A percentile compares a stretch with the other conserved stretches of the same genome.
phyloP scores from a whole-genome alignment of 1,140 invertebrate species.

The Lasioglossum albipes region DNA sequence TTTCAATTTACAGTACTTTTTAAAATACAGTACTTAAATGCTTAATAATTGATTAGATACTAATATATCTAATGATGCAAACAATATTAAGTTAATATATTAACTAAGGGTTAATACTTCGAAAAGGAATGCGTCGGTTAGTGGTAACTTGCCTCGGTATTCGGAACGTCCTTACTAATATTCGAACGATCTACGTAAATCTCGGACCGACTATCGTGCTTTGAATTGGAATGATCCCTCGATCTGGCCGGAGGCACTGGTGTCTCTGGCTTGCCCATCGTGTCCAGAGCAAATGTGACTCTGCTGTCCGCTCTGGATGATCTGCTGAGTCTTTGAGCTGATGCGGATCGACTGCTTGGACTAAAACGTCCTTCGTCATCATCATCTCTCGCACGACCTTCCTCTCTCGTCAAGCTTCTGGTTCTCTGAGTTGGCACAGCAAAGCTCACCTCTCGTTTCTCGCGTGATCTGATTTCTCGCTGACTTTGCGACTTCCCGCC shows the following conservation, averaged over 20 bases:
- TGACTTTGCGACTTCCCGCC: slow-evolving; percentile 75
- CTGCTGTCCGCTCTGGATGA: slow-evolving; percentile 72
- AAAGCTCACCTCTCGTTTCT: slow-evolving; percentile 72
- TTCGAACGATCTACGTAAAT: slow-evolving; percentile 29
- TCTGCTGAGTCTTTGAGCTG: slow-evolving; percentile 67
- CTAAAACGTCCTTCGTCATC: slow-evolving; percentile 29
- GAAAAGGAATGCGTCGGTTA: too few species aligned
- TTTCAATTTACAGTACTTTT: too few species aligned
- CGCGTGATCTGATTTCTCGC: slow-evolving; percentile 73
- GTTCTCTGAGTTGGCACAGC: slow-evolving; percentile 71
- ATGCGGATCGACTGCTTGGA: slow-evolving; percentile 64
- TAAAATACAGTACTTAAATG: too few species aligned
- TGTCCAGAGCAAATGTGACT: slow-evolving; percentile 73
- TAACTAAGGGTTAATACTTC: too few species aligned
- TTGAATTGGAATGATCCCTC: slow-evolving; percentile 53
- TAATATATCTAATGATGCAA: too few species aligned
- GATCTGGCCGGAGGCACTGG: slow-evolving; percentile 60
- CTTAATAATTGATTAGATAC: too few species aligned
- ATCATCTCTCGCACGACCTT: slow-evolving; percentile 55
- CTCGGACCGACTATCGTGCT: slow-evolving; percentile 20
- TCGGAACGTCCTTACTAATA: background rate
- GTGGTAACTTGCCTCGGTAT: slow-evolving; percentile 3
- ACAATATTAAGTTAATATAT: too few species aligned
- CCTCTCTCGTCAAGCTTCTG: slow-evolving; percentile 76
- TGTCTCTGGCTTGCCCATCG: slow-evolving; percentile 50